phyloP scores from a whole-genome alignment of 2,888 invertebrate species.

The Pseudococcus viburni region DNA sequence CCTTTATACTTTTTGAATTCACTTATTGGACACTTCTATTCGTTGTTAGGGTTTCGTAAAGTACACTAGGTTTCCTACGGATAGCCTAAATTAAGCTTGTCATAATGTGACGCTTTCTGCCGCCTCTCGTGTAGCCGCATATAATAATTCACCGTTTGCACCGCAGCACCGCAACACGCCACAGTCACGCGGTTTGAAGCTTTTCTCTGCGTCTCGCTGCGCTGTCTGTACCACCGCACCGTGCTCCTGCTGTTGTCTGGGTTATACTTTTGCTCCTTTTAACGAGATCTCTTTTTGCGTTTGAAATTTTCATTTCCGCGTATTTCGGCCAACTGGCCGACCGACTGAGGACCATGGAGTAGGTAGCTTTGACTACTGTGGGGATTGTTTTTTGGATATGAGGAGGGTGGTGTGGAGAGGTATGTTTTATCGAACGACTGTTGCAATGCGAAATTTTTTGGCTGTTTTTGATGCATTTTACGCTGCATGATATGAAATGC shows the following conservation, averaged over 20 bases:
- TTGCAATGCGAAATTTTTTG: not conserved
- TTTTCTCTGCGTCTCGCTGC: conserved; percentile 48
- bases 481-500: too few relatives aligned
- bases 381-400: not conserved
- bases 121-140: conserved; percentile 55
- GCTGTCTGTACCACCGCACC: not conserved
- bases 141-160: conserved; percentile 56
- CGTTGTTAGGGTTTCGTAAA: not conserved
- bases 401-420: not conserved
- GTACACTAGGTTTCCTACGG: conserved; percentile 32
- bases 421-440: not conserved
- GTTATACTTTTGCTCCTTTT: conserved; percentile 30
- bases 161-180: conserved; percentile 56
- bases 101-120: conserved; percentile 56
- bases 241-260: conserved; percentile 14
- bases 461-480: not conserved
- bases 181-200: conserved; percentile 53
- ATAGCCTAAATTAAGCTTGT: conserved; percentile 32
- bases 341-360: not conserved
- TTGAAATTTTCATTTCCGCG: conserved; percentile 19
- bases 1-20: too few relatives aligned
- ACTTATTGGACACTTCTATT: too few relatives aligned
- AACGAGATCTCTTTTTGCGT: conserved; percentile 23
- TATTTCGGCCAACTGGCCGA: not conserved
- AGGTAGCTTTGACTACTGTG: not conserved